Conservation (phyloP, 2,888 invertebrate genomes). For the Cylloceria caligata region DNA sequence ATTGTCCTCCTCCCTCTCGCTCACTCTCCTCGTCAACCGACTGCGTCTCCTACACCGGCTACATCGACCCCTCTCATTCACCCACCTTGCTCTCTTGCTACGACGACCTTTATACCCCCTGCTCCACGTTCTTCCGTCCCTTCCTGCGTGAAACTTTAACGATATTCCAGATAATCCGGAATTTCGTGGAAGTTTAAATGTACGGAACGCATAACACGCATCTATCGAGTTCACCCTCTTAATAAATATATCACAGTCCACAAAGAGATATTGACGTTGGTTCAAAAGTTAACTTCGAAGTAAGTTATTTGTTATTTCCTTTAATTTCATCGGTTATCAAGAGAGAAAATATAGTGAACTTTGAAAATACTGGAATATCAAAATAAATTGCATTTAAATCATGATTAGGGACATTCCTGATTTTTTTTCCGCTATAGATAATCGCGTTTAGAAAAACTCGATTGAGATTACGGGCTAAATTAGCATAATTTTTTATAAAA, state of each 20-base stretch:
- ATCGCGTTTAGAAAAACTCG: too few relatives aligned
- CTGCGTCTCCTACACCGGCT: conserved; percentile 55
- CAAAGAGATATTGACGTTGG: neutral
- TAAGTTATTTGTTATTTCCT: neutral
- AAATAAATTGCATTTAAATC: too few relatives aligned
- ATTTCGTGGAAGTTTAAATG: conserved; percentile 63
- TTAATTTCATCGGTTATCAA: neutral
- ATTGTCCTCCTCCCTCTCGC: conserved; percentile 67
- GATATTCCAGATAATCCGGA: conserved; percentile 79
- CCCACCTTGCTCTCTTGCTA: conserved; percentile 42
- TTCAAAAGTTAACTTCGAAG: neutral
- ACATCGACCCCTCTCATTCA: conserved; percentile 57
- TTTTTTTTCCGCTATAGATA: too few relatives aligned
- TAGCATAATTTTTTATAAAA: too few relatives aligned
- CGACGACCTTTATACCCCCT: conserved; percentile 48
- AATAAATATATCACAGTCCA: neutral
- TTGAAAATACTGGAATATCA: conserved; percentile 34
- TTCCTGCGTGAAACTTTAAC: conserved; percentile 73
- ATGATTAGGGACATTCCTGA: too few relatives aligned
- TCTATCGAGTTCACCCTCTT: neutral
- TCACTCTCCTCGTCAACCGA: conserved; percentile 63
- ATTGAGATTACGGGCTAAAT: too few relatives aligned
- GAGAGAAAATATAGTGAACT: too few relatives aligned
- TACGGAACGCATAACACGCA: neutral
- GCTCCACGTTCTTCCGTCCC: conserved; percentile 16